Percentiles rank a stretch among this genome's conserved stretches.
These are phyloP conservation scores for Rhinella marina DNA, from an alignment of 2,797 vertebrate species.

Conservation along the genomic window DNA sequence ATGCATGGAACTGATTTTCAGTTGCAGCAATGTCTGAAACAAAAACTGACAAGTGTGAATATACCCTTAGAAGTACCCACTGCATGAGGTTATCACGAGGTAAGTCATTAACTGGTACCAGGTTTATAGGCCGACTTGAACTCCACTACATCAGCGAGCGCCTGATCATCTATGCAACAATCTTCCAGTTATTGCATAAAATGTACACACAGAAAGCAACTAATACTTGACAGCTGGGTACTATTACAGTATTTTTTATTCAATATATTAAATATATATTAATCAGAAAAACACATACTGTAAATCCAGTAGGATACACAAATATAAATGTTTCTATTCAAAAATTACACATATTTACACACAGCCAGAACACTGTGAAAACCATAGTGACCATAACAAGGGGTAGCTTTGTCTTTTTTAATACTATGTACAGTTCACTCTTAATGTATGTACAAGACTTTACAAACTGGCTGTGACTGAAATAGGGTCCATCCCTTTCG, in stretches of 20 bases:
- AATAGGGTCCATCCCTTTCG: neutral
- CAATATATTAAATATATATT: constrained; percentile 70
- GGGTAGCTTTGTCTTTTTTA: constrained; percentile 46
- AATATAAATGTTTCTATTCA: constrained; percentile 75
- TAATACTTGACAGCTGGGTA: constrained; percentile 26
- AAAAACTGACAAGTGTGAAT: too few species aligned
- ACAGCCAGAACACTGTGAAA: constrained; percentile 64
- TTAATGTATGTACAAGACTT: constrained; percentile 69
- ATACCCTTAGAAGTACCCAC: too few species aligned
- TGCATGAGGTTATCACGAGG: neutral
- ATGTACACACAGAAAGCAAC: neutral
- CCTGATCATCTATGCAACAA: neutral
- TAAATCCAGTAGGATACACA: constrained; percentile 76
- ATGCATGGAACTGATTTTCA: too few species aligned
- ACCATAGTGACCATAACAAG: constrained; percentile 57
- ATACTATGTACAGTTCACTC: constrained; percentile 31
- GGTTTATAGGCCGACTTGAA: neutral
- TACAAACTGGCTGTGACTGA: constrained; percentile 58
- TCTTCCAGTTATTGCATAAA: neutral
- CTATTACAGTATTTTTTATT: constrained; percentile 70
- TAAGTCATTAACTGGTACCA: neutral
- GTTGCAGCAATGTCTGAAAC: too few species aligned
- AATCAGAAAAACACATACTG: constrained; percentile 75
- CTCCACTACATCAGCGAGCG: too few species aligned
- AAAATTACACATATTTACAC: constrained; percentile 73